Conservation (phyloP, 2,888 invertebrate species). For the Aquatica leii region DNA sequence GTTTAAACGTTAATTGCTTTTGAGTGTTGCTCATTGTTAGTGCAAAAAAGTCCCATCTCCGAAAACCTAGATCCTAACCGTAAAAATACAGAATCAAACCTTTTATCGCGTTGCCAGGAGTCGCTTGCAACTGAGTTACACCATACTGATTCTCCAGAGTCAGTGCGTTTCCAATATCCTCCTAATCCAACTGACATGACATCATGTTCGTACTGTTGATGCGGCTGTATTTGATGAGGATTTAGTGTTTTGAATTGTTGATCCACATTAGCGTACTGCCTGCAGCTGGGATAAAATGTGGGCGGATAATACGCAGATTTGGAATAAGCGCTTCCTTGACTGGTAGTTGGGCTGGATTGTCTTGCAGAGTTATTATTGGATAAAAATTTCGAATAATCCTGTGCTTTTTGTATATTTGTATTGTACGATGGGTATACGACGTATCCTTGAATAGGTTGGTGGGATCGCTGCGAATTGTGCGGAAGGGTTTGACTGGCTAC, state of each 20-base stretch:
- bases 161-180: constrained; percentile 58
- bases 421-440: constrained; percentile 36
- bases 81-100: constrained; percentile 42
- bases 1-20: too few species aligned
- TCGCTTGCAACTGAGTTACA: constrained; percentile 52
- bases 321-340: constrained; percentile 35
- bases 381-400: constrained; percentile 38
- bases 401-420: constrained; percentile 29
- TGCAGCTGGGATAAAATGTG: constrained; percentile 25
- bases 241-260: constrained; percentile 42
- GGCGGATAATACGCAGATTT: constrained; percentile 47
- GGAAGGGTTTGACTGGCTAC: constrained; percentile 36
- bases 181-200: constrained; percentile 55
- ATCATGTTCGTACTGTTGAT: constrained; percentile 59
- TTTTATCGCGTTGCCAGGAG: constrained; percentile 57
- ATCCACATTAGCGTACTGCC: constrained; percentile 33
- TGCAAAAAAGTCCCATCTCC: too few species aligned
- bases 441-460: constrained; percentile 31
- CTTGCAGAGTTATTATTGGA: constrained; percentile 36
- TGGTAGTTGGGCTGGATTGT: constrained; percentile 47
- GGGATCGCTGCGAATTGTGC: constrained; percentile 32
- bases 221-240: constrained; percentile 57
- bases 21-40: too few species aligned
- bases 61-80: too few species aligned
- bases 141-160: constrained; percentile 58